phyloP scores from a whole-genome alignment of 2,888 invertebrate species.

The Melikaiella ostensackeni region DNA sequence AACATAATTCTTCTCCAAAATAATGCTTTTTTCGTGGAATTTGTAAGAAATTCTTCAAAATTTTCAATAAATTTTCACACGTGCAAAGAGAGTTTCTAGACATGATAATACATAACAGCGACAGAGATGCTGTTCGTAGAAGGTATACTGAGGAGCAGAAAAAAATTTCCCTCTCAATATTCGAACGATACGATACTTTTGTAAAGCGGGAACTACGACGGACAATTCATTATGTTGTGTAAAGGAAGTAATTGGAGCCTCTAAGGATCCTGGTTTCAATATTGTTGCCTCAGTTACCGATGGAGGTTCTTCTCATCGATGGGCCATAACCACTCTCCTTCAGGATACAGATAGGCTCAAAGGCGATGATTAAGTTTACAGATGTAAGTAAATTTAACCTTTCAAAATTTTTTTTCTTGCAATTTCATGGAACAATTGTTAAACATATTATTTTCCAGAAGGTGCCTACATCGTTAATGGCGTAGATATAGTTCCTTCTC shows the following conservation, averaged over 20 bases:
- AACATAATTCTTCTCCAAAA: too few species aligned
- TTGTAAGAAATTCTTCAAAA: too few species aligned
- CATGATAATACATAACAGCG: too few species aligned
- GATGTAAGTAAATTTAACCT: neutral
- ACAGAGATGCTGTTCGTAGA: too few species aligned
- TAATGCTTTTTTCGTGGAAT: too few species aligned
- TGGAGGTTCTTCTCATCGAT: constrained; percentile 30
- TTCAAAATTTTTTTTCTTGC: neutral
- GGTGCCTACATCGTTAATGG: neutral
- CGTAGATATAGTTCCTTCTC: neutral
- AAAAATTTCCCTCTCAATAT: too few species aligned
- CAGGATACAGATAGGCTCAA: neutral
- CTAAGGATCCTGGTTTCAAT: constrained; percentile 35
- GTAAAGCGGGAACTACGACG: neutral
- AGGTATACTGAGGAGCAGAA: too few species aligned
- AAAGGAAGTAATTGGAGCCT: constrained; percentile 41
- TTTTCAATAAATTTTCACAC: too few species aligned
- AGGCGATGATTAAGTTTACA: neutral
- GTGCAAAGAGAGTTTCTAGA: too few species aligned
- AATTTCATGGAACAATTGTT: neutral
- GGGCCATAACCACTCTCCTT: constrained; percentile 23
- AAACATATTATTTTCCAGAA: neutral
- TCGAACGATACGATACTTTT: neutral
- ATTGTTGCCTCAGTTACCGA: constrained; percentile 43
- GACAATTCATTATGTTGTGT: constrained; percentile 24